These are phyloP conservation scores for Myotis yumanensis DNA, from an alignment of 2,113 vertebrate genomes.

Conservation along the genomic window DNA sequence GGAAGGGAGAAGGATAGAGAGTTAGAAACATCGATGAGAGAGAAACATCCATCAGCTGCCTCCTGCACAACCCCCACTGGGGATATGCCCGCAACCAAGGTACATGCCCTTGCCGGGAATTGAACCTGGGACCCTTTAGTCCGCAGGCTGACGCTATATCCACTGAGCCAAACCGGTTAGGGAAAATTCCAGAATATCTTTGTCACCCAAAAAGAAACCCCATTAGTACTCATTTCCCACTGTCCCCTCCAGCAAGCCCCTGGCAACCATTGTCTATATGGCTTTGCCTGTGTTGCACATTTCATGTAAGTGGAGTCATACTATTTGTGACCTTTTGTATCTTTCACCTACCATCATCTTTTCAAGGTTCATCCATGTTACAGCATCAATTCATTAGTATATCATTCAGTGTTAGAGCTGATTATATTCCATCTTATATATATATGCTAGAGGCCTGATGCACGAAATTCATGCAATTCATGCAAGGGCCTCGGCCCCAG, in stretches of 20 bases:
- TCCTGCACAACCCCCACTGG: too few species aligned
- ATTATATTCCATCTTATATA: neutral
- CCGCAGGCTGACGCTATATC: too few species aligned
- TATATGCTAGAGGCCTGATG: too few species aligned
- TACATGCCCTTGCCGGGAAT: too few species aligned
- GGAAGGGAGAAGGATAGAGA: too few species aligned
- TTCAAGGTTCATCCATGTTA: neutral
- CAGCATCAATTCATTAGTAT: neutral
- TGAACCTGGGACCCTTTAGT: too few species aligned
- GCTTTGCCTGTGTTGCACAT: neutral
- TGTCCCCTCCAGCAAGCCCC: neutral
- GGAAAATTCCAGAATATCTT: neutral
- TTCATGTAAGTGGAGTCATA: neutral
- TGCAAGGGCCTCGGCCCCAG: too few species aligned
- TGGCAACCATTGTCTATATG: neutral
- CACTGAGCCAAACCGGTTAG: too few species aligned
- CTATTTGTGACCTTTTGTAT: neutral
- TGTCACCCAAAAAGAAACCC: neutral
- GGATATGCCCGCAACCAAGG: too few species aligned
- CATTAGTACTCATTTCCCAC: neutral
- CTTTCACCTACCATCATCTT: neutral
- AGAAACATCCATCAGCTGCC: too few species aligned
- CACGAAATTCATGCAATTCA: too few species aligned
- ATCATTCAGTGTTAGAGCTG: neutral
- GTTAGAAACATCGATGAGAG: too few species aligned